Base-by-base conservation (phyloP, 2,113 vertebrate species). In the Prochilodus magdalenae region DNA sequence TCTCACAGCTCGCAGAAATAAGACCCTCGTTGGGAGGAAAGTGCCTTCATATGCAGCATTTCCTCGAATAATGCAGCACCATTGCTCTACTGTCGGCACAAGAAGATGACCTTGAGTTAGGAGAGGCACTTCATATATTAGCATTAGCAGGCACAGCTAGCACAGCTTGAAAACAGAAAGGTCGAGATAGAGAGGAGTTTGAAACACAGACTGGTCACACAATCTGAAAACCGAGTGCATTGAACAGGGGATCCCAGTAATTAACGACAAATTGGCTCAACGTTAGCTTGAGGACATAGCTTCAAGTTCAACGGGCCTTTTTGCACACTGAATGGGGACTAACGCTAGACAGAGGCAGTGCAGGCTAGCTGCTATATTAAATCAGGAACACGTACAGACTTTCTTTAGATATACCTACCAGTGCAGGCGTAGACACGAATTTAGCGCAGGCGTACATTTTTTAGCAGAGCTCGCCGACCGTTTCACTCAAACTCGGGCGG, bases 371-470 rank as follows among this genome's bases (percentile, higher is more conserved):
- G 13, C 12, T 30, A 8, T 30, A 4, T 14, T 1, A 14, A 33
- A n/a, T 1, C 4, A 7, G 49, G 5, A 15, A 51, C 11, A 72
- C 2, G 0, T 5, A 0, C 22, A 33, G 59, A 33, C 11, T 26
- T 1, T 0, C 0, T 7, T 12, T n/a, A 57, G 30, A 47, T n/a
- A 83, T 24, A 83, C 87, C 60, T 69, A 88, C 87, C 87, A 88
- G 83, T 76, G 85, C 85, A 71, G 87, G 75, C 18, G 87, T 81
- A 53, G 83, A 88, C 57, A 88, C 85, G 83, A 88, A 85, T 62
- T 88, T 88, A 11, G 83, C 85, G 79, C 87, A 88, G 78, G 85
- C 78, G 85, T 85, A 88, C 87, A 88, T 88, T 75, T 81, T n/a
- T 85, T 57, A 60, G 33, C 65, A 62, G 47, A 82, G 36, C 27